Base-by-base conservation (phyloP, 2,113 vertebrate species). In the Rhipidura dahli region DNA sequence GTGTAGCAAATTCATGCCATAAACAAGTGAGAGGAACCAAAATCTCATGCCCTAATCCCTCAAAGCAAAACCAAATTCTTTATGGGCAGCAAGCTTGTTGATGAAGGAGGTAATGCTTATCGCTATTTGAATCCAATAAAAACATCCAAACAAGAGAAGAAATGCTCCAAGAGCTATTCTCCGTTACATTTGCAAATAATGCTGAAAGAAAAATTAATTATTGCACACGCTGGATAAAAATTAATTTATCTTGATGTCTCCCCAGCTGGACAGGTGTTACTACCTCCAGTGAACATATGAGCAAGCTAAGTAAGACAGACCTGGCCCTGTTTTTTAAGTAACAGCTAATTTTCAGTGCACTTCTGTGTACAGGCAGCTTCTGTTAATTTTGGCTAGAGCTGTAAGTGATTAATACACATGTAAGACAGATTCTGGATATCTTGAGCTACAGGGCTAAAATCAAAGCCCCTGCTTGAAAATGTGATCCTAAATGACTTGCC, bases 261-360 rank as follows among this genome's bases (percentile, higher is more conserved):
- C 13, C 47, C 82, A 93, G 71, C 61, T 53, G 82, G 89, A 90
- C 86, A 95, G 94, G 96, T 97, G 80, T 69, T 87, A 71, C 63
- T 85, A 83, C 61, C 83, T 89, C 77, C 83, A 72, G 54, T 59
- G 65, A 86, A 89, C 68, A 61, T 33, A 90, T 33, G n/a, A 88
- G 68, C 85, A 92, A 77, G 83, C 71, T 94, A 85, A 90, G 54
- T 97, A 92, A 96, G 96, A 95, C 71, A 94, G 57, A 94, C 24
- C 13, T 89, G 72, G 49, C 33, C 28, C 13, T 81, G 80, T 6
- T 88, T 90, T 40, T 51, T n/a, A 77, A 77, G 85, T 59, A 77
- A 47, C 40, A 81, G 81, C 83, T 77, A 51, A 89, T 92, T 90
- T 94, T 95, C 56, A 60, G 51, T 81, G n/a, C 24, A 51, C 23